Evolutionary conservation across 2,888 invertebrate genomes (phyloP), one percentile per base, ranked within the genome.

Genomic region (Synergus itoensis): DNA sequence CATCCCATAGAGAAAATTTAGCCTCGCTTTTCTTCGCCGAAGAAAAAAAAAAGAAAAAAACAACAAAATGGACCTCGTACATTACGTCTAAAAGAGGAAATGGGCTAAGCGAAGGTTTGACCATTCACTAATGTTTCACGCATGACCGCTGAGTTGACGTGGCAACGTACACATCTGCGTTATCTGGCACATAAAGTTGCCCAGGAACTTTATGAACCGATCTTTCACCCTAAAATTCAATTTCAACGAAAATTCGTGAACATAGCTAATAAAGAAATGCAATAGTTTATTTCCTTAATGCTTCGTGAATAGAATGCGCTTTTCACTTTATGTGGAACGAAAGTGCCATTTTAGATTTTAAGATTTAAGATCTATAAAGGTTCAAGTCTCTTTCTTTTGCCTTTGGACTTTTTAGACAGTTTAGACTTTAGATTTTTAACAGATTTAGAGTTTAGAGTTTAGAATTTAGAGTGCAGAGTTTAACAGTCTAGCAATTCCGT

Each of bases 91-190:
- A 14, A 41, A 65, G 67, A 69, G 43, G 48, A 69, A 69, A 69
- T 69, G 48, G 69, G 45, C 69, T 41, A n/a, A 41, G 65, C 40
- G 64, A 40, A 64, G 67, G 67, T 67, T 69, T 69, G 69, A 69
- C 69, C 48, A 69, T 69, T 69, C 69, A 69, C 9, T 3, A 69
- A 69, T 69, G 16, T 69, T 69, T 69, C 69, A 69, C 69, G 69
- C 69, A 48, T 69, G 69, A 69, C 48, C 48, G 69, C 43, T 21
- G 21, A 69, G 43, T 69, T 45, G 28, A 45, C 45, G 67, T 69
- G 18, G 14, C 5, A 21, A 21, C 5, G 40, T 8, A 65, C 69
- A 69, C 67, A 67, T 67, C 67, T 69, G 69, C 69, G 69, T 69
- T 69, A 69, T 67, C 45, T 43, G 67, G 12, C 67, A 18, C 43